Conservation (phyloP, 2,797 vertebrate genomes). For the Babyrousa celebensis region DNA sequence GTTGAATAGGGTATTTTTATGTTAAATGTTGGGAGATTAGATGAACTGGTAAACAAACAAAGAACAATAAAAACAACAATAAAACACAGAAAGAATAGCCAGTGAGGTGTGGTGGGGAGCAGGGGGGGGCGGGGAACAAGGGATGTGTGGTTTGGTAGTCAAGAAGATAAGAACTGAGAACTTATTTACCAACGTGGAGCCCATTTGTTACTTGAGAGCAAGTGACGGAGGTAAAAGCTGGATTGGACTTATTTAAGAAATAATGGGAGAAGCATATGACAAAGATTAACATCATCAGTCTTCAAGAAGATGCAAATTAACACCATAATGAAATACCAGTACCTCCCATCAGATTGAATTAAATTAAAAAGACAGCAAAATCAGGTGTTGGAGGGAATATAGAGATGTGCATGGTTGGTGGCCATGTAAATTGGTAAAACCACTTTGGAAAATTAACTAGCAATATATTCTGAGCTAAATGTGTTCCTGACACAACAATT, state of each 20-base stretch:
- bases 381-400: not conserved
- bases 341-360: not conserved
- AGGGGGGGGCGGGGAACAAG: not conserved
- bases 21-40: not conserved
- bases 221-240: not conserved
- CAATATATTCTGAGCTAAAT: conserved; percentile 12
- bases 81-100: not conserved
- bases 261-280: not conserved
- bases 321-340: not conserved
- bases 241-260: not conserved
- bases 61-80: too few relatives aligned
- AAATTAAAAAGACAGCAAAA: not conserved
- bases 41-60: not conserved
- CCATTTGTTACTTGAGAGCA: not conserved
- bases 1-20: not conserved
- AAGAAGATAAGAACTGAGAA: conserved; percentile 35
- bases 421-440: not conserved
- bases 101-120: not conserved
- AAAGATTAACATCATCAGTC: not conserved
- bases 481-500: not conserved
- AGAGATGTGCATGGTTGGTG: not conserved
- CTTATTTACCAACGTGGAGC: not conserved
- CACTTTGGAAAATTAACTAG: conserved; percentile 27
- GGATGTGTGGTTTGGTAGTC: not conserved
- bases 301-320: not conserved